Percentiles rank a stretch among this genome's conserved stretches.
phyloP scores from a whole-genome alignment of 2,797 vertebrate genomes.

The Lophius americanus region DNA sequence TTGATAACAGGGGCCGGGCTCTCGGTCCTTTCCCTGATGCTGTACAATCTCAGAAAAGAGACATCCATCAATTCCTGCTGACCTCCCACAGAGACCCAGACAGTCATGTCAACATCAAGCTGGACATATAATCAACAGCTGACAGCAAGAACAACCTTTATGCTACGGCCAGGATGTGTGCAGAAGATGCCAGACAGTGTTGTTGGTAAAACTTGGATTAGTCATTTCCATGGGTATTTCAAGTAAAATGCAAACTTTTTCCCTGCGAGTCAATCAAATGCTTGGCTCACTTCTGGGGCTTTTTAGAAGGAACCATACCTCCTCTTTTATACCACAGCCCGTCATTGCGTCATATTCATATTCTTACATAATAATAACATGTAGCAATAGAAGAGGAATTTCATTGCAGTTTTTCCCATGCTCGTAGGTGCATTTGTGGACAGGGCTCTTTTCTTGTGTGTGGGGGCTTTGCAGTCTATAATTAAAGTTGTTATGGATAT shows the following conservation, averaged over 20 bases:
- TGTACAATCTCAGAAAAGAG: slow-evolving; percentile 60
- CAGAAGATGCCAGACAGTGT: slow-evolving; percentile 16
- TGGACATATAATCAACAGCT: slow-evolving; percentile 59
- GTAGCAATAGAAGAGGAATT: slow-evolving; percentile 5
- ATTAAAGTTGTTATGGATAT: slow-evolving; percentile 69
- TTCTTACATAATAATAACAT: slow-evolving; percentile 54
- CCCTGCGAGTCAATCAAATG: slow-evolving; percentile 20
- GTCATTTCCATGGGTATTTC: slow-evolving; percentile 57
- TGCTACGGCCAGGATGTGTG: slow-evolving; percentile 31
- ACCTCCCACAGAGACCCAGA: slow-evolving; percentile 60
- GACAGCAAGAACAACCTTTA: slow-evolving; percentile 67
- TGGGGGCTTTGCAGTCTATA: slow-evolving; percentile 48
- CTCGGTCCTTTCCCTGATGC: slow-evolving; percentile 38
- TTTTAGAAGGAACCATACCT: slow-evolving; percentile 18
- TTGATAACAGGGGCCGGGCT: slow-evolving; percentile 60
- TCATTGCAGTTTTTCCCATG: too few relatives aligned
- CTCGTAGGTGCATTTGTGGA: slow-evolving; percentile 39
- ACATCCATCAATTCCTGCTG: slow-evolving; percentile 69
- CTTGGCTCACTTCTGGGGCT: slow-evolving; percentile 28
- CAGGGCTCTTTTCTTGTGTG: slow-evolving; percentile 57
- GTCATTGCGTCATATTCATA: slow-evolving; percentile 46
- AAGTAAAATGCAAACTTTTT: slow-evolving; percentile 47
- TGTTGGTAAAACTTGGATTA: slow-evolving; percentile 49
- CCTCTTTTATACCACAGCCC: slow-evolving; percentile 24
- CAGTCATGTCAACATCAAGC: slow-evolving; percentile 61